These are phyloP conservation scores for Holothuria glaberrima DNA, from an alignment of 35 echinoderm and acorn worm genomes.

Conservation along the genomic window DNA sequence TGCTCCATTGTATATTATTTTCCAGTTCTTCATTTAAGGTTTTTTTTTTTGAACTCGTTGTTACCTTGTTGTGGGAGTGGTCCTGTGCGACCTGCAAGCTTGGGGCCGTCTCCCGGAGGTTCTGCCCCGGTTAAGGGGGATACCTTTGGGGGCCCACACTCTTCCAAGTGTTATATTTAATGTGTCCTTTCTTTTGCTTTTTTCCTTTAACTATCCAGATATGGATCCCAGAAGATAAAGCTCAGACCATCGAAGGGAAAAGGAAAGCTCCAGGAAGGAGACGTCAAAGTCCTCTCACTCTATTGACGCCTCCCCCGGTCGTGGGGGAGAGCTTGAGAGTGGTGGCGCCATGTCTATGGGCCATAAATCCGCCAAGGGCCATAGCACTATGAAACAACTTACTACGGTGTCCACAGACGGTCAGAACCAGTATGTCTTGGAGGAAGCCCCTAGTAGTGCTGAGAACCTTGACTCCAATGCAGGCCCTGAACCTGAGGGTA, in stretches of 20 bases:
- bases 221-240: background rate
- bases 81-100: too few species aligned
- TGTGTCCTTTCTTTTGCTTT: too few species aligned
- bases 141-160: too few species aligned
- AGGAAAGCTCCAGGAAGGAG: background rate
- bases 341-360: constrained; percentile 14
- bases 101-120: too few species aligned
- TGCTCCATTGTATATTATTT: too few species aligned
- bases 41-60: too few species aligned
- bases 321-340: constrained; percentile 12
- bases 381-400: background rate
- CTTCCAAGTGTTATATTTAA: too few species aligned
- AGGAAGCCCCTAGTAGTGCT: too few species aligned
- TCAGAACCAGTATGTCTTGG: background rate
- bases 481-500: background rate
- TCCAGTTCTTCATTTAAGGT: too few species aligned
- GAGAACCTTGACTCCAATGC: background rate
- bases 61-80: too few species aligned
- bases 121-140: too few species aligned
- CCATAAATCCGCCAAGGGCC: background rate
- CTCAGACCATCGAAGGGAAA: background rate
- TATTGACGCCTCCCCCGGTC: background rate
- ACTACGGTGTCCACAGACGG: background rate
- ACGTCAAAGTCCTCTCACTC: background rate
- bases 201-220: too few species aligned